Percentiles rank a stretch among this genome's conserved stretches.
These are phyloP conservation scores for Tineola bisselliella DNA, from an alignment of 2,888 invertebrate species.

Conservation along the genomic window DNA sequence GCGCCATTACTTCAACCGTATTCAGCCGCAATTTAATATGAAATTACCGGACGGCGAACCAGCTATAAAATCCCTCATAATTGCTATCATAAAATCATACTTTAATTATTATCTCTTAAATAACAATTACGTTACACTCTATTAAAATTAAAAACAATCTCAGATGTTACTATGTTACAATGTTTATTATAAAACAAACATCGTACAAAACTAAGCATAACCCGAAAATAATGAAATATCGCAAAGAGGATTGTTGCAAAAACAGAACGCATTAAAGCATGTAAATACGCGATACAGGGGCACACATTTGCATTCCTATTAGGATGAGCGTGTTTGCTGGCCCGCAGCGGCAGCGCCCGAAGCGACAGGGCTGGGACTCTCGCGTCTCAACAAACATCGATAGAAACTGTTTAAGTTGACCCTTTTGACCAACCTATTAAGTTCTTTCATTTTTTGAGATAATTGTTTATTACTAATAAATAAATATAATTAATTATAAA, in stretches of 20 bases:
- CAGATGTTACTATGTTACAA: too few species aligned
- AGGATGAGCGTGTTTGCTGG: slow-evolving; percentile 15
- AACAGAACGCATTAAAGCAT: slow-evolving; percentile 10
- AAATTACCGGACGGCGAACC: not conserved
- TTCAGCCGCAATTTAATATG: slow-evolving; percentile 5
- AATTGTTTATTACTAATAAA: too few species aligned
- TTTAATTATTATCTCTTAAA: not conserved
- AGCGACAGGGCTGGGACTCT: not conserved
- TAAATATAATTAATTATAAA: too few species aligned
- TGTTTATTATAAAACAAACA: too few species aligned
- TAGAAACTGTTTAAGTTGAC: not conserved
- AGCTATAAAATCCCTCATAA: not conserved
- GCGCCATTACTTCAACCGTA: not conserved
- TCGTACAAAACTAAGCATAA: not conserved
- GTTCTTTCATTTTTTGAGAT: too few species aligned
- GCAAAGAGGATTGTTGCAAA: slow-evolving; percentile 6
- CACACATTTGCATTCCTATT: slow-evolving; percentile 22
- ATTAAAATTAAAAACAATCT: too few species aligned
- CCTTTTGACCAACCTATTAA: too few species aligned
- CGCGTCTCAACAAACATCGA: not conserved
- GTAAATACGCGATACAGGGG: slow-evolving; percentile 14
- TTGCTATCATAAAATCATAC: not conserved
- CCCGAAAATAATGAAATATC: slow-evolving; percentile 4
- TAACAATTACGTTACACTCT: too few species aligned
- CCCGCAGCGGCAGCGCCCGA: slow-evolving; percentile 10